phyloP scores from a whole-genome alignment of 2,888 invertebrate species.

The Polyploca ridens region DNA sequence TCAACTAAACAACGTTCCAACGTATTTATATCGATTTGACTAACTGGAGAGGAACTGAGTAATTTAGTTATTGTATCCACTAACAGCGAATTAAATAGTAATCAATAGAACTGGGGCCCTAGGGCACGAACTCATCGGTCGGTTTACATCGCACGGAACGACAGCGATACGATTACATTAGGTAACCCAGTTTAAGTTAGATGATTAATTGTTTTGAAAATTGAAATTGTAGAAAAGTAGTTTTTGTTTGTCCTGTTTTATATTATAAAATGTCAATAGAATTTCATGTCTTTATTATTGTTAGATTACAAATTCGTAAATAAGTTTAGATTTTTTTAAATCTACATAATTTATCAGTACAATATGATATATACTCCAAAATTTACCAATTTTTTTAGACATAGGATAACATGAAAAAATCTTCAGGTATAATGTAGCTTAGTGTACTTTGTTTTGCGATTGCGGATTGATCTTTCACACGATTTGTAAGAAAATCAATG shows the following conservation, averaged over 20 bases:
- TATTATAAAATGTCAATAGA: no score
- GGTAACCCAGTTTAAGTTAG: background rate
- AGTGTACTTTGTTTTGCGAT: no score
- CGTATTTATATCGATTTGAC: constrained; percentile 16
- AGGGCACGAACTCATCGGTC: constrained; percentile 43
- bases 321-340: no score
- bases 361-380: no score
- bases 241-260: background rate
- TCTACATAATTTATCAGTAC: no score
- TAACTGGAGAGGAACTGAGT: constrained; percentile 72
- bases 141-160: constrained; percentile 47
- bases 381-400: no score
- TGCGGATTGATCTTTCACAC: no score
- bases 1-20: background rate
- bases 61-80: constrained; percentile 83
- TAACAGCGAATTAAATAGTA: constrained; percentile 81
- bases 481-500: no score
- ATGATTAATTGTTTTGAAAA: background rate
- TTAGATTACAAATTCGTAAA: no score
- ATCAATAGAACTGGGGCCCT: constrained; percentile 77
- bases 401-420: no score
- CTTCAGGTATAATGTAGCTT: no score
- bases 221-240: background rate
- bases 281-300: no score
- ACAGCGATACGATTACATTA: constrained; percentile 18